These are phyloP conservation scores for Bubo scandiacus DNA, from an alignment of 2,113 vertebrate species.

Conservation along the genomic window DNA sequence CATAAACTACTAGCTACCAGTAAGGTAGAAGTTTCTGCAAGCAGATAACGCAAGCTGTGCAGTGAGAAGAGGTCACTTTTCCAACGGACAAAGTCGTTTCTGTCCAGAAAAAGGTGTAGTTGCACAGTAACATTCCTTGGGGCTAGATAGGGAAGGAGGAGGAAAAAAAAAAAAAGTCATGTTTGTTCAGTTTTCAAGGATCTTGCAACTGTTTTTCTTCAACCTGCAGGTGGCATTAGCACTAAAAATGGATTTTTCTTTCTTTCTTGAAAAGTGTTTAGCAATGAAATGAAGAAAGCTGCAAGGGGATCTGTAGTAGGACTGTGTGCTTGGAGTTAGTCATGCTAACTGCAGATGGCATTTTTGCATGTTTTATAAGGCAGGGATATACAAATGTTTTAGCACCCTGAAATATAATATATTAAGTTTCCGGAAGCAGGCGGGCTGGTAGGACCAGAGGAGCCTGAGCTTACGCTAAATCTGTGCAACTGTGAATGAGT, in stretches of 20 bases:
- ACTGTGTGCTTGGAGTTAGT: constrained; percentile 75
- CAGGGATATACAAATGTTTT: constrained; percentile 73
- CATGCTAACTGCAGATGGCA: constrained; percentile 81
- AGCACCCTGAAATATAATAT: constrained; percentile 42
- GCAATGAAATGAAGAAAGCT: constrained; percentile 72
- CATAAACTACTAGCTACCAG: not conserved
- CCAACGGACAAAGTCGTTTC: not conserved
- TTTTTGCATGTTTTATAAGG: constrained; percentile 83
- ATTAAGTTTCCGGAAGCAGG: constrained; percentile 49
- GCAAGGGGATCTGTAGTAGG: constrained; percentile 73
- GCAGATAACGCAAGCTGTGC: not conserved
- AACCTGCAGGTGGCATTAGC: constrained; percentile 84
- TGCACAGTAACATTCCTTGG: not conserved
- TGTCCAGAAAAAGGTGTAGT: not conserved
- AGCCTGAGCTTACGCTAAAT: constrained; percentile 5
- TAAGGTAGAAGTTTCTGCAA: not conserved
- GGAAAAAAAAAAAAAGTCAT: not conserved
- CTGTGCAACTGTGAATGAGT: not conserved
- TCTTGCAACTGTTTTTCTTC: constrained; percentile 73
- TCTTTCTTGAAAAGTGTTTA: constrained; percentile 75
- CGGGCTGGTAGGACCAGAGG: constrained; percentile 11
- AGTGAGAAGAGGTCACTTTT: constrained; percentile 6
- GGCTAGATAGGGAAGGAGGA: not conserved
- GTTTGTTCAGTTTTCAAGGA: constrained; percentile 60
- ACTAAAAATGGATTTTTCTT: constrained; percentile 80